Base-by-base conservation (phyloP, 1,140 invertebrate species). In the Calliopsis andreniformis region DNA sequence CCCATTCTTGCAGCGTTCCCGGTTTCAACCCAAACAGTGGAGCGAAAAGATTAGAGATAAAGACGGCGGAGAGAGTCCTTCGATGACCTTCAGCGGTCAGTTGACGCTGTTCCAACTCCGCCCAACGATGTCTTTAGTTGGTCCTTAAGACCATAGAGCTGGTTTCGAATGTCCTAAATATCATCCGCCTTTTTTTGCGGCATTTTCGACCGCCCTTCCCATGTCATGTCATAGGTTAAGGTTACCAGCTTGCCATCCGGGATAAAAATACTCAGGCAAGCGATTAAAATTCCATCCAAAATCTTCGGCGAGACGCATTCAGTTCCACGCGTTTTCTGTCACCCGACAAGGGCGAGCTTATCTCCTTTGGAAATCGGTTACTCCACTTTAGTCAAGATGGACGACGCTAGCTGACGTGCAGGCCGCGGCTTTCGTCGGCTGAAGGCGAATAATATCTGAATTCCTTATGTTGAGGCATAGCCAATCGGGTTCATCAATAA, bases 401-500 rank as follows among this genome's bases (percentile, higher is more conserved):
- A 73, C 73, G 62, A 63, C 61, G 62, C 59, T 68, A 77, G 75
- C 58, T 80, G 72, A 77, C 82, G 62, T 53, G 73, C 45, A 76
- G 80, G 79, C 83, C 70, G 45, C 53, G 64, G 64, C 58, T 76
- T 59, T 76, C 39, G 58, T 47, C 18, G 30, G 56, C 42, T 51
- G 8, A 39, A 66, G 55, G 51, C 69, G 80, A 82, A 83, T 83
- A 82, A 84, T 84, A 84, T 84, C 71, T 80, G 80, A 83, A 84
- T 84, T 84, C 72, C 63, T 79, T 62, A 23, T 49, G 80, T 42
- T 23, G 66, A 68, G 53, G 71, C 81, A 63, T 66, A 82, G 67
- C 58, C 78, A 61, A 80, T 83, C 81, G 55, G 58, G 61, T 61
- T 87, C 86, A 88, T 88, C 79, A 88, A 88, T 88, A 88, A 87